These are phyloP conservation scores for Clarias platycephalus DNA, from an alignment of 2,797 vertebrate genomes.

Conservation along the genomic window DNA sequence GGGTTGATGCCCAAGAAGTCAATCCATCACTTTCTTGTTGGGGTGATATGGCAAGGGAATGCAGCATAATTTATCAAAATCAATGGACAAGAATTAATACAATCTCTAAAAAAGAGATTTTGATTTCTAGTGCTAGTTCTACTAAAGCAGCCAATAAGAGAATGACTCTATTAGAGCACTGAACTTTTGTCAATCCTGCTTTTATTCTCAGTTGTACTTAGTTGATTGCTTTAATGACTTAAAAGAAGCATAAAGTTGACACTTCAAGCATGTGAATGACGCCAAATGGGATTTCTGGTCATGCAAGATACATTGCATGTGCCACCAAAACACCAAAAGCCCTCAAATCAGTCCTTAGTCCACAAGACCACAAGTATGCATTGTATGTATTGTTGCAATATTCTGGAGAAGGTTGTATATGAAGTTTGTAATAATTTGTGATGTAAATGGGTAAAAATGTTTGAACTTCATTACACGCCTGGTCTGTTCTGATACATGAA, in stretches of 20 bases:
- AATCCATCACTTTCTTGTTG: background rate
- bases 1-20: background rate
- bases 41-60: background rate
- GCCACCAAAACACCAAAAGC: too few relatives aligned
- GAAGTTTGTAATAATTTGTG: background rate
- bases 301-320: too few relatives aligned
- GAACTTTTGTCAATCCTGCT: background rate
- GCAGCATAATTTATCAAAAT: too few relatives aligned
- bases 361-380: too few relatives aligned
- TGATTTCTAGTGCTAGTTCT: background rate
- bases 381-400: background rate
- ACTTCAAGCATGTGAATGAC: background rate
- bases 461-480: background rate
- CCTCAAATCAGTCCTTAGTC: too few relatives aligned
- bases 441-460: background rate
- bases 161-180: background rate
- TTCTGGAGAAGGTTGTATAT: background rate
- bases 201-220: background rate
- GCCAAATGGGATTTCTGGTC: background rate
- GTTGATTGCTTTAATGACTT: background rate
- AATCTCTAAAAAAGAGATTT: background rate
- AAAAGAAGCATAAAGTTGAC: background rate
- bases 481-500: background rate
- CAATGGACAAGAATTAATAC: background rate
- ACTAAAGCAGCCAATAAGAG: background rate